A percentile compares a stretch with the other conserved stretches of the same genome.
These are phyloP conservation scores for Cheilosia soror DNA, from an alignment of 2,888 invertebrate genomes.

Conservation along the genomic window DNA sequence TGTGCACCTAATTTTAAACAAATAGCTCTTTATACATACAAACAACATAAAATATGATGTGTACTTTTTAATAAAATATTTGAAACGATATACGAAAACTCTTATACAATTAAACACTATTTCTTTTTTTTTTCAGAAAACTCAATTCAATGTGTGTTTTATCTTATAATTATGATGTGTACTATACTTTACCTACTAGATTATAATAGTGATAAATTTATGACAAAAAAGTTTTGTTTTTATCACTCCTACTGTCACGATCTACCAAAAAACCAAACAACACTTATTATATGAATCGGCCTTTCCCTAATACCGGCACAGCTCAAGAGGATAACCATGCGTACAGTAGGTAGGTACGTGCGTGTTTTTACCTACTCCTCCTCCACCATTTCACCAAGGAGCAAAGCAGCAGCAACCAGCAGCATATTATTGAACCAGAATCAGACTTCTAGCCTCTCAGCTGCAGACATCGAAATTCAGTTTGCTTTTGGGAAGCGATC, in stretches of 20 bases:
- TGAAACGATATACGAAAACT: no score
- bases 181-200: no score
- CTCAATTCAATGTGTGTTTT: no score
- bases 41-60: no score
- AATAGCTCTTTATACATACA: no score
- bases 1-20: no score
- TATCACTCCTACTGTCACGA: constrained; percentile 48
- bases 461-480: constrained; percentile 62
- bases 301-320: constrained; percentile 41
- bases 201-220: neutral
- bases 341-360: constrained; percentile 42
- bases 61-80: no score
- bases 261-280: constrained; percentile 28
- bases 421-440: constrained; percentile 45
- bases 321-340: constrained; percentile 61
- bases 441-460: constrained; percentile 61
- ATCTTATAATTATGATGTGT: no score
- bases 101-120: no score
- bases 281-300: constrained; percentile 4
- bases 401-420: constrained; percentile 48
- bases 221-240: constrained; percentile 3
- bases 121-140: no score
- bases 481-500: constrained; percentile 59
- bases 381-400: constrained; percentile 52
- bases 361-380: constrained; percentile 56